phyloP scores from a whole-genome alignment of 2,113 vertebrate species.

The Eptesicus fuscus region DNA sequence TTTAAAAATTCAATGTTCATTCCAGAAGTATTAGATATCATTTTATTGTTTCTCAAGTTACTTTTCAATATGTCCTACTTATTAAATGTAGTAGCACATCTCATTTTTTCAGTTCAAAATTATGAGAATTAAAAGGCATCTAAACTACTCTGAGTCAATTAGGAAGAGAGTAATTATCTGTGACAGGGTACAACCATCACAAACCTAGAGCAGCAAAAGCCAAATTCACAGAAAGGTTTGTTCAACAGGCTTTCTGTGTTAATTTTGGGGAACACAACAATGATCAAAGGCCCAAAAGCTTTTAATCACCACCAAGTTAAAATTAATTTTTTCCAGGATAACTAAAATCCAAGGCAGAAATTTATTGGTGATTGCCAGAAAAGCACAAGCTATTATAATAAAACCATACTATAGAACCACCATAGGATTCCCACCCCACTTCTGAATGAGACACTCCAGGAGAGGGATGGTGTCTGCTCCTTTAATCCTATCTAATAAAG shows the following conservation, averaged over 20 bases:
- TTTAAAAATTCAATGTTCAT: not conserved
- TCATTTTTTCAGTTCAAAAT: not conserved
- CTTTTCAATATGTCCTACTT: not conserved
- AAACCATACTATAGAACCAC: not conserved
- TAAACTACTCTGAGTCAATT: not conserved
- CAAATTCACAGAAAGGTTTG: not conserved
- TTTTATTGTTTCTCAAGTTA: not conserved
- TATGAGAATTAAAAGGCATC: not conserved
- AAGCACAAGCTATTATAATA: not conserved
- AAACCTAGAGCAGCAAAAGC: not conserved
- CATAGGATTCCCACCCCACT: not conserved
- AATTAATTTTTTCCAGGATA: not conserved
- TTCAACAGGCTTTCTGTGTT: accelerated
- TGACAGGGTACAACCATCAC: not conserved
- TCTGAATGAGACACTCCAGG: not conserved
- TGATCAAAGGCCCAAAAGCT: constrained; percentile 21
- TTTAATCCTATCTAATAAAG: not conserved
- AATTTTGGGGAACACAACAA: not conserved
- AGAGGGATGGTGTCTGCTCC: not conserved
- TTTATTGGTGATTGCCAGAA: not conserved
- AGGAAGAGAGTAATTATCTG: not conserved
- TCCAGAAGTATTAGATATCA: constrained; percentile 15
- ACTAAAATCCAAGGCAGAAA: constrained; percentile 16
- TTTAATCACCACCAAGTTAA: constrained; percentile 22
- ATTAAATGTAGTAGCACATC: not conserved